Percentiles rank a stretch among this genome's conserved stretches.
phyloP scores from a whole-genome alignment of 2,797 vertebrate genomes.

The Siniperca obscura region DNA sequence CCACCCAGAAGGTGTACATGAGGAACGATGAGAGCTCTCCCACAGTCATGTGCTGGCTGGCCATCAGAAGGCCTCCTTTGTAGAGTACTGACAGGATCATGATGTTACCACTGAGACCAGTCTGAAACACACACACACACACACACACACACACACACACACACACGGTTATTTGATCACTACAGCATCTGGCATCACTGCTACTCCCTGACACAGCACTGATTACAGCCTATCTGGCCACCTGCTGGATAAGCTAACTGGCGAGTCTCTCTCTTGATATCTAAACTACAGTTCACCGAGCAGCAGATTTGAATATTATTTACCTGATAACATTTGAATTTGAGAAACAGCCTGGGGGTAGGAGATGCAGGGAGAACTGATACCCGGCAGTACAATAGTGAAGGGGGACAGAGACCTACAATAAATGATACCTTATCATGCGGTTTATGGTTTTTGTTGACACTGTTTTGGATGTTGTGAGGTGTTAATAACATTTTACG shows the following conservation, averaged over 20 bases:
- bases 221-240: conserved; percentile 6
- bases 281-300: not conserved
- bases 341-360: not conserved
- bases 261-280: not conserved
- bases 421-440: not conserved
- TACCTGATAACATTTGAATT: not conserved
- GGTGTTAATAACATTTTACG: not conserved
- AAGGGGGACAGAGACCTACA: not conserved
- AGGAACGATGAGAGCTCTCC: conserved; percentile 97
- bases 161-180: conserved; percentile 43
- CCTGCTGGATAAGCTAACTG: not conserved
- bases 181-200: conserved; percentile 32
- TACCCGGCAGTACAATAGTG: not conserved
- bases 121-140: conserved; percentile 80
- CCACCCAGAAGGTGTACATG: conserved; percentile 99
- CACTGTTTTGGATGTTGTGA: not conserved
- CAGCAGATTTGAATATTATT: not conserved
- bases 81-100: conserved; percentile 95
- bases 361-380: not conserved
- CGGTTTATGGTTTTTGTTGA: not conserved
- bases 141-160: conserved; percentile 31
- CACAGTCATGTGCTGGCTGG: conserved; percentile 93
- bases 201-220: conserved; percentile 13
- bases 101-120: conserved; percentile 95
- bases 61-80: conserved; percentile 95